phyloP scores from a whole-genome alignment of 1,140 invertebrate species.

The Heterodera schachtii region DNA sequence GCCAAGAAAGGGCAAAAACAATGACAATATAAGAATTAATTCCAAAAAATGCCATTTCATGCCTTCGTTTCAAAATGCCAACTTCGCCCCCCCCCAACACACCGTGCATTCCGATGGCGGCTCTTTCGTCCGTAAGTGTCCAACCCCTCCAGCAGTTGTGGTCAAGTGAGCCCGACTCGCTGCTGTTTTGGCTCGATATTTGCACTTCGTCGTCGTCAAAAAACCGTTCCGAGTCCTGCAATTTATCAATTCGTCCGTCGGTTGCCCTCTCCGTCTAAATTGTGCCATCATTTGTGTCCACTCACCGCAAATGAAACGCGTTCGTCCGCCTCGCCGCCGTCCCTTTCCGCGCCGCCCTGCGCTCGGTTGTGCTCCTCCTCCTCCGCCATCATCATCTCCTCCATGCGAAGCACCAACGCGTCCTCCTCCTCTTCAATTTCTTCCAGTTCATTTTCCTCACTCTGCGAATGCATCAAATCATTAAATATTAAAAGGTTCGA shows the following conservation, averaged over 20 bases:
- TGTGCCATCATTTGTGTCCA: background rate
- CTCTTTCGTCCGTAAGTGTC: background rate
- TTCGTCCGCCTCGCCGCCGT: conserved; percentile 19
- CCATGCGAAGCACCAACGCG: conserved; percentile 23
- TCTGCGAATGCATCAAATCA: background rate
- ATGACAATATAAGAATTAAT: background rate
- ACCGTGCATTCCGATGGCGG: conserved; percentile 12
- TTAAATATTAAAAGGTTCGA: background rate
- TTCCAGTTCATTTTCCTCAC: background rate
- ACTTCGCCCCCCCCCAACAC: conserved; percentile 19
- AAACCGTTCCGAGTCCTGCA: conserved; percentile 47
- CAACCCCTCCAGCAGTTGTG: conserved; percentile 35
- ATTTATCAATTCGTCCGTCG: background rate
- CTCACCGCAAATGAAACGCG: conserved; percentile 37
- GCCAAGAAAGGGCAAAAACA: background rate
- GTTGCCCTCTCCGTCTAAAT: background rate
- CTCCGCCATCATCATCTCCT: conserved; percentile 26
- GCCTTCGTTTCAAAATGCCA: conserved; percentile 22
- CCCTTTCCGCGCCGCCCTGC: background rate
- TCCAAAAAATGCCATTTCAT: background rate
- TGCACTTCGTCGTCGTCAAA: conserved; percentile 49
- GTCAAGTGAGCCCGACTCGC: conserved; percentile 44
- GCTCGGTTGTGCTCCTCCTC: background rate
- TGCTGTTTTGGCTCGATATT: conserved; percentile 32
- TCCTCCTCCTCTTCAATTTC: conserved; percentile 9